These are phyloP conservation scores for Vulpes lagopus DNA, from an alignment of 2,113 vertebrate species.

Conservation along the genomic window DNA sequence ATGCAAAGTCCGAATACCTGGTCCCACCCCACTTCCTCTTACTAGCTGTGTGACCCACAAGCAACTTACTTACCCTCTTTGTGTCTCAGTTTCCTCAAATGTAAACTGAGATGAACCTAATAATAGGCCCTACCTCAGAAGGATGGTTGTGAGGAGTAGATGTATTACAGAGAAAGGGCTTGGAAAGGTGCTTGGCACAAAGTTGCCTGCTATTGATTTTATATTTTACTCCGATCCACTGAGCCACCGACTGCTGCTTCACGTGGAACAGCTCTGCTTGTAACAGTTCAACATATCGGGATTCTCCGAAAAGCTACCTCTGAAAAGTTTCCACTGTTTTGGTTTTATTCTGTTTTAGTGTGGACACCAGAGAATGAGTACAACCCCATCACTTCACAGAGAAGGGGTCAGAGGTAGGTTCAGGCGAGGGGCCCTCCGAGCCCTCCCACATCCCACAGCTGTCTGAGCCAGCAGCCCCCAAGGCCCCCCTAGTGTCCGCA, in stretches of 20 bases:
- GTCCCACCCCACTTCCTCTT: not conserved
- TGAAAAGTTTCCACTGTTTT: not conserved
- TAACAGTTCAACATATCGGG: not conserved
- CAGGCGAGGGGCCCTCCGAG: not conserved
- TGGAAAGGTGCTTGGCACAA: not conserved
- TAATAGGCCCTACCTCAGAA: not conserved
- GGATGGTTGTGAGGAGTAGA: not conserved
- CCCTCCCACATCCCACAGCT: rapidly evolving
- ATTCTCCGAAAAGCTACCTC: not conserved
- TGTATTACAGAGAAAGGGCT: not conserved
- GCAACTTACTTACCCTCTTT: not conserved
- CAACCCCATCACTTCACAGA: not conserved
- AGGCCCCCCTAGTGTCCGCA: not conserved
- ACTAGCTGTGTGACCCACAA: not conserved
- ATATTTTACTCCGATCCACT: not conserved
- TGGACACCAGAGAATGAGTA: not conserved
- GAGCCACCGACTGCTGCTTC: not conserved
- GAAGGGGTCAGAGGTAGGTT: not conserved
- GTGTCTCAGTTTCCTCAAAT: not conserved
- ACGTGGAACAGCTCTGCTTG: not conserved
- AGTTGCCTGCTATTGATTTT: not conserved
- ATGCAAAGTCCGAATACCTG: not conserved
- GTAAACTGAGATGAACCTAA: not conserved
- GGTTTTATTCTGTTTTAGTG: not conserved
- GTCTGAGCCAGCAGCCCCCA: not conserved